Percentiles rank a stretch among this genome's conserved stretches.
phyloP scores from a whole-genome alignment of 2,888 invertebrate species.

The Cheilosia vulpina region DNA sequence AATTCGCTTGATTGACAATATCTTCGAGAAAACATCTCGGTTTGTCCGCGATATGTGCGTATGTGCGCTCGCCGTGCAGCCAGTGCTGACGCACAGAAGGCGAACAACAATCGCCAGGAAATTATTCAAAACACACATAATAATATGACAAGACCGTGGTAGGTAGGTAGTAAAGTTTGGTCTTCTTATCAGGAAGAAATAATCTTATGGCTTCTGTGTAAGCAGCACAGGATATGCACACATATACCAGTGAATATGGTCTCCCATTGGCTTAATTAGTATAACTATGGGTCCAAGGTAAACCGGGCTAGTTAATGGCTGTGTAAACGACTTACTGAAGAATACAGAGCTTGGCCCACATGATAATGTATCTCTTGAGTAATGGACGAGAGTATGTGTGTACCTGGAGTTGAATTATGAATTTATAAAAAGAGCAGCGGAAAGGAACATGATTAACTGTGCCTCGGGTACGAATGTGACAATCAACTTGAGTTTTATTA shows the following conservation, averaged over 20 bases:
- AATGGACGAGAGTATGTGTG: constrained; percentile 42
- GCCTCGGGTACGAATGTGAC: constrained; percentile 1
- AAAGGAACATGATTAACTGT: constrained; percentile 32
- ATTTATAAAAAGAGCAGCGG: constrained; percentile 30
- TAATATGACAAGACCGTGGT: not conserved
- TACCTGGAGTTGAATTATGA: constrained; percentile 35
- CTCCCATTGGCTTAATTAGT: constrained; percentile 66
- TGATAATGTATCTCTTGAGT: constrained; percentile 57
- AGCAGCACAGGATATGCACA: constrained; percentile 18
- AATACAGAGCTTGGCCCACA: constrained; percentile 17
- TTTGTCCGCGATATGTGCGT: constrained; percentile 27
- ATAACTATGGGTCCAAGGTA: constrained; percentile 10
- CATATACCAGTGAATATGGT: constrained; percentile 30
- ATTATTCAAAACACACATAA: constrained; percentile 24
- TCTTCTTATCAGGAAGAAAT: constrained; percentile 47
- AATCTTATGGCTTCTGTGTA: constrained; percentile 68
- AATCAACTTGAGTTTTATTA: not conserved
- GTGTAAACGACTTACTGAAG: constrained; percentile 38
- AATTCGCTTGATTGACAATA: constrained; percentile 73
- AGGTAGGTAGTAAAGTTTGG: constrained; percentile 38
- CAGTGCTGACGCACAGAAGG: constrained; percentile 40
- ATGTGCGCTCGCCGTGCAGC: not conserved
- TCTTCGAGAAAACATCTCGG: constrained; percentile 57
- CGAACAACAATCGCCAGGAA: constrained; percentile 25
- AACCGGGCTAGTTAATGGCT: constrained; percentile 51